Percentiles rank a stretch among this genome's conserved stretches.
Evolutionary conservation across 1,140 invertebrate species (phyloP).

Genomic region (Drosophila watanabei): DNA sequence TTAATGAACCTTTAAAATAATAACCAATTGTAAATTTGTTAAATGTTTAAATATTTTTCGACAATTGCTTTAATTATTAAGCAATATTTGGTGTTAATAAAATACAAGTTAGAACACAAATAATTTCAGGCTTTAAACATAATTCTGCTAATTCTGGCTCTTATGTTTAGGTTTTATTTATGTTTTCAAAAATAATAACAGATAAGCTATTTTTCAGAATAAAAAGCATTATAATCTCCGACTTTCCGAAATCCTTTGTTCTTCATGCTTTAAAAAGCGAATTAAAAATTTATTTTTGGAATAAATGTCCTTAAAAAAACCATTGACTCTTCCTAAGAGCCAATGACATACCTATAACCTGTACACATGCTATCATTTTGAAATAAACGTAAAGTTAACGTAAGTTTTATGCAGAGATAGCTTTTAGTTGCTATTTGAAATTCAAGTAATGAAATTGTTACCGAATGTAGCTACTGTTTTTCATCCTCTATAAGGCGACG

Average conservation of each 20-base stretch:
- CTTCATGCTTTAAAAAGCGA: background rate
- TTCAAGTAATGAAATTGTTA: conserved; percentile 11
- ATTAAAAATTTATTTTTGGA: background rate
- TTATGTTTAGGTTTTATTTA: background rate
- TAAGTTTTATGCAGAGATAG: background rate
- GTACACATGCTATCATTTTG: background rate
- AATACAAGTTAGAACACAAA: too few relatives aligned
- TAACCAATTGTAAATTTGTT: too few relatives aligned
- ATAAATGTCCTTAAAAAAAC: background rate
- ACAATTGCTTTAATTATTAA: too few relatives aligned
- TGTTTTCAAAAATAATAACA: background rate
- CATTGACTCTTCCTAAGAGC: background rate
- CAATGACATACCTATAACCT: background rate
- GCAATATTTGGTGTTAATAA: too few relatives aligned
- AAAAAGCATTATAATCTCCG: background rate
- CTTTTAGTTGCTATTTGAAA: conserved; percentile 9
- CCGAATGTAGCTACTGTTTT: conserved; percentile 50
- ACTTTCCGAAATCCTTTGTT: background rate
- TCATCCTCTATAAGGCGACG: conserved; percentile 5
- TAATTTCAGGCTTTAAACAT: too few relatives aligned
- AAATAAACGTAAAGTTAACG: too few relatives aligned
- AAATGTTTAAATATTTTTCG: too few relatives aligned
- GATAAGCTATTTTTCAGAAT: background rate
- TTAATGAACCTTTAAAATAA: too few relatives aligned
- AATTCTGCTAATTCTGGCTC: too few relatives aligned